phyloP scores from a whole-genome alignment of 1,140 invertebrate species.

The Lethrus apterus region DNA sequence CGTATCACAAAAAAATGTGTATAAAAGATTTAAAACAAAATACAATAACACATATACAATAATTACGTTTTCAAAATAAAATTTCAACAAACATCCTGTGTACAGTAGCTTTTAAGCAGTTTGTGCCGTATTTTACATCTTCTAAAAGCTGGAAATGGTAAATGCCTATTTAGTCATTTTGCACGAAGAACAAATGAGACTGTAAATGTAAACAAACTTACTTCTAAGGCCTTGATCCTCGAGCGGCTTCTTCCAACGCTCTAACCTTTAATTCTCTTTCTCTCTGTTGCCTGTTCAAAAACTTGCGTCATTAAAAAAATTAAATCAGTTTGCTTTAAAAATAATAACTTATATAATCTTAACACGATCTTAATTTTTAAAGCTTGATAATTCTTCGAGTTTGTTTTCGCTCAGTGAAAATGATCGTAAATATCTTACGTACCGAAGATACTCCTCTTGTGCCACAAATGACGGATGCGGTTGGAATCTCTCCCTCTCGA shows the following conservation, averaged over 20 bases:
- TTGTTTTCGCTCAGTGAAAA: too few relatives aligned
- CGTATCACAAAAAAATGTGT: too few relatives aligned
- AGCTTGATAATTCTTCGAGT: constrained; percentile 13
- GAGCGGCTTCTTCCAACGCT: constrained; percentile 75
- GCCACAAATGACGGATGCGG: constrained; percentile 58
- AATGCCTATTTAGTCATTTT: not conserved
- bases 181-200: not conserved
- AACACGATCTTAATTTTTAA: constrained; percentile 8
- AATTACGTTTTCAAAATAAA: too few relatives aligned
- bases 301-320: constrained; percentile 18
- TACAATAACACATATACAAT: too few relatives aligned
- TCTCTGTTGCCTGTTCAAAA: constrained; percentile 58
- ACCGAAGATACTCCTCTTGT: constrained; percentile 76
- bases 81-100: too few relatives aligned
- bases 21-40: too few relatives aligned
- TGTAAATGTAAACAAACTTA: constrained; percentile 4
- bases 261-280: constrained; percentile 78
- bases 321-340: constrained; percentile 1
- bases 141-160: not conserved
- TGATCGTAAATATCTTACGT: too few relatives aligned
- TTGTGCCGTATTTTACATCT: too few relatives aligned
- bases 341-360: not conserved
- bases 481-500: constrained; percentile 69
- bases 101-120: too few relatives aligned
- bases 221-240: constrained; percentile 60